Evolutionary conservation across 1,140 invertebrate genomes (phyloP).

Genomic region (Drosophila pallidifrons): DNA sequence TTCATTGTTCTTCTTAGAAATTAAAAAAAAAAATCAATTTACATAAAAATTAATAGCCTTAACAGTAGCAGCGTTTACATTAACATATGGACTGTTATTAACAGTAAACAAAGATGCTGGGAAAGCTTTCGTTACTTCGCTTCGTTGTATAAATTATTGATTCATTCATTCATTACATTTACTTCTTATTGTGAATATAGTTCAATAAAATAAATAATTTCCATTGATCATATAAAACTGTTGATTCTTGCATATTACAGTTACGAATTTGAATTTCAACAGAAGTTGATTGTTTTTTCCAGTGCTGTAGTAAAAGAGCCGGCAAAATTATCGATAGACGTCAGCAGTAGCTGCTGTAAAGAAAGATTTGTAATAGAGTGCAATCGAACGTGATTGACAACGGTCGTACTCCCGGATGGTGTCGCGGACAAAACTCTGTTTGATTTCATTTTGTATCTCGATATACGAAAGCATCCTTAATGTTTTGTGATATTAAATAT

Average conservation of each 20-base stretch:
- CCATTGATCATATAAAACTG: not conserved
- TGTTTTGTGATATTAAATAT: not conserved
- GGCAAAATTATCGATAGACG: conserved; percentile 34
- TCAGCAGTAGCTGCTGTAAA: conserved; percentile 24
- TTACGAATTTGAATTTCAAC: conserved; percentile 15
- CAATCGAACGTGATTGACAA: conserved; percentile 50
- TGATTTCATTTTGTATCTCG: conserved; percentile 18
- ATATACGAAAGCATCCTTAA: conserved; percentile 17
- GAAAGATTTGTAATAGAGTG: conserved; percentile 41
- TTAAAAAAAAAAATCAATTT: too few relatives aligned
- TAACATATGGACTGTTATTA: conserved; percentile 5
- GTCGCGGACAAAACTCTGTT: conserved; percentile 15
- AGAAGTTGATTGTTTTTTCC: conserved; percentile 1
- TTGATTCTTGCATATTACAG: not conserved
- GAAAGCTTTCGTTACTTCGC: conserved; percentile 1
- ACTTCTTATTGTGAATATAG: not conserved
- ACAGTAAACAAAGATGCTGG: not conserved
- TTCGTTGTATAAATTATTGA: not conserved
- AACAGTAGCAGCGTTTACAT: not conserved
- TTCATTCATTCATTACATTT: not conserved
- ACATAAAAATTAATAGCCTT: not conserved
- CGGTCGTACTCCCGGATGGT: conserved; percentile 21
- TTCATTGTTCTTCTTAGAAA: too few relatives aligned
- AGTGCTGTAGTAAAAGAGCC: not conserved
- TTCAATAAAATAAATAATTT: not conserved